phyloP scores from a whole-genome alignment of 2,113 vertebrate genomes.

The Cryptomyrus ogoouensis region DNA sequence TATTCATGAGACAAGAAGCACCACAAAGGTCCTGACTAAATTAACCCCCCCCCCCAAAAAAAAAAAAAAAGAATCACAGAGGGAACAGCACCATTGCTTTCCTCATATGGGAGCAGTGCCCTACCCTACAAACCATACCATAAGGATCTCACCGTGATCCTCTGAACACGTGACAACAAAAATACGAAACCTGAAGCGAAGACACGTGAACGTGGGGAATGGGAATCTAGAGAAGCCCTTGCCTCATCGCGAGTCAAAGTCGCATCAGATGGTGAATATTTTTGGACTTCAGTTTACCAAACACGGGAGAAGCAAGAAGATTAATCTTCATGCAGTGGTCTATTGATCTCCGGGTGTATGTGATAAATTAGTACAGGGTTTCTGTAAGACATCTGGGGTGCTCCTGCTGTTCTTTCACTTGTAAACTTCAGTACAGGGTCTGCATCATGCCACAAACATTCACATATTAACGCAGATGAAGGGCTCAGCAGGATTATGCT shows the following conservation, averaged over 20 bases:
- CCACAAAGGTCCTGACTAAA: not conserved
- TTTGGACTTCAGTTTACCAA: not conserved
- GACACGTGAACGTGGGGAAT: not conserved
- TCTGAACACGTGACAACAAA: not conserved
- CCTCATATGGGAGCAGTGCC: not conserved
- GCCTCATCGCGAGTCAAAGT: not conserved
- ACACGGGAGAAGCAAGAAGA: not conserved
- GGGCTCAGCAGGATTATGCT: not conserved
- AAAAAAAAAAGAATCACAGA: not conserved
- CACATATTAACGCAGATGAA: not conserved
- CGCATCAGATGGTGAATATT: not conserved
- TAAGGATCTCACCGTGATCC: not conserved
- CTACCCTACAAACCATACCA: not conserved
- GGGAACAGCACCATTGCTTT: not conserved
- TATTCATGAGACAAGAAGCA: not conserved
- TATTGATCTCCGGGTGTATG: not conserved
- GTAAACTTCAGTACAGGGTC: not conserved
- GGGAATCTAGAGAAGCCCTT: not conserved
- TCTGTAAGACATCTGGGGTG: not conserved
- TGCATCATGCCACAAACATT: not conserved
- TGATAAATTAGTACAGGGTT: not conserved
- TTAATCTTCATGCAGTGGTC: not conserved
- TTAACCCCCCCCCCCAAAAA: not conserved
- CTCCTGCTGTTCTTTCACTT: not conserved
- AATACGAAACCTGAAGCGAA: not conserved